Base-by-base conservation (phyloP, 2,888 invertebrate genomes). In the Oscheius myriophilus region DNA sequence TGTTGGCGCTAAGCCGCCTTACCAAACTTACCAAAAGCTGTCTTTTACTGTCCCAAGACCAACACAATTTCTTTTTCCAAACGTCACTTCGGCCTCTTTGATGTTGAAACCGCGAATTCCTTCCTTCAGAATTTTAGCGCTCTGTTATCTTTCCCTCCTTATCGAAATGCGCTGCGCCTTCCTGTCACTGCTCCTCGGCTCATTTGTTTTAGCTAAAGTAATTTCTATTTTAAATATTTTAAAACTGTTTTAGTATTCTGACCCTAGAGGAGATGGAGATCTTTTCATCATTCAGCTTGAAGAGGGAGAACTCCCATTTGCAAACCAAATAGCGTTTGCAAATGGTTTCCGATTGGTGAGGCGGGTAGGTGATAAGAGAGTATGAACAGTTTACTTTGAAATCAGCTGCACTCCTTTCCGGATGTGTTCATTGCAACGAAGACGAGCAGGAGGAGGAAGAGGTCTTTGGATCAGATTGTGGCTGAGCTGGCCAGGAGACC, bases 391-490 rank as follows among this genome's bases (percentile, higher is more conserved):
- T n/a, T 14, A 42, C 7, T 55, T 41, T 18, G 23, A 26, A 14
- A 41, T 54, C 46, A 68, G 68, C 49, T 68, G 11, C 68, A 63
- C 43, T 68, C 68, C 0, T 68, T 63, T 39, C 54, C 53, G 14
- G 63, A 68, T 45, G 42, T 63, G 42, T 68, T 55, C 25, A 55
- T 68, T 7, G 68, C 67, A 2, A 58, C 49, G 51, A 26, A 41
- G 11, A 41, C 49, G 14, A 45, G 51, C 9, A 58, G 46, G 39
- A 45, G 67, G 39, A 67, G 52, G 25, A 65, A 65, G 42, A n/a
- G 65, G 33, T 45, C 42, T 42, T 25, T 59, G n/a, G 43, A 67
- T 39, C 49, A 58, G 23, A 58, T 59, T 23, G 58, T 67, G 18
- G 43, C 49, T 2, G 58, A 67, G 53, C 12, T 59, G 33, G 46